A percentile compares a stretch with the other conserved stretches of the same genome.
Evolutionary conservation across 2,113 vertebrate species (phyloP).

Genomic region (Sylvietta virens): DNA sequence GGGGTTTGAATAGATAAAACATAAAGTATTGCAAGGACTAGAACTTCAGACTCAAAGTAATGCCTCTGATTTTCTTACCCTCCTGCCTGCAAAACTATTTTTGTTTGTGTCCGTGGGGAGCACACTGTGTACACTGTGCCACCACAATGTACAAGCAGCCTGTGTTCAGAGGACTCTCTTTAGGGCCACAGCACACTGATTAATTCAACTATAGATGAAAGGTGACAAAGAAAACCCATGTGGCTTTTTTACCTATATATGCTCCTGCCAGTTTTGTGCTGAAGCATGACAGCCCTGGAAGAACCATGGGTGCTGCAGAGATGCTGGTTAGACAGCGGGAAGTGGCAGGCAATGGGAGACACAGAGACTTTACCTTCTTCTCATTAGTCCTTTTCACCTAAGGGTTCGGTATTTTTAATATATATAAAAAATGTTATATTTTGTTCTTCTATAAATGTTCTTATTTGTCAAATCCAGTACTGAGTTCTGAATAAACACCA

Average conservation of each 20-base stretch:
- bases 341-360: neutral
- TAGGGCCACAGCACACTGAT: neutral
- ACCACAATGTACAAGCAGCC: neutral
- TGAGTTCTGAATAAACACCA: neutral
- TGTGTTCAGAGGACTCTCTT: neutral
- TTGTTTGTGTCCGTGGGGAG: rapidly evolving
- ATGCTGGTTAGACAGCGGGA: neutral
- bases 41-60: neutral
- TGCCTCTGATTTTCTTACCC: neutral
- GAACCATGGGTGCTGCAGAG: neutral
- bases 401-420: neutral
- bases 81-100: neutral
- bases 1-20: neutral
- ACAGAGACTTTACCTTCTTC: neutral
- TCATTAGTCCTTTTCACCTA: neutral
- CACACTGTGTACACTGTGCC: rapidly evolving
- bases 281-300: neutral
- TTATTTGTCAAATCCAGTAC: neutral
- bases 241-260: neutral
- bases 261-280: neutral
- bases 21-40: neutral
- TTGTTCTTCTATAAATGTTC: neutral
- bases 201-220: neutral
- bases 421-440: neutral
- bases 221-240: neutral